phyloP scores from a whole-genome alignment of 2,888 invertebrate species.

The Lordiphosa andalusiaca region DNA sequence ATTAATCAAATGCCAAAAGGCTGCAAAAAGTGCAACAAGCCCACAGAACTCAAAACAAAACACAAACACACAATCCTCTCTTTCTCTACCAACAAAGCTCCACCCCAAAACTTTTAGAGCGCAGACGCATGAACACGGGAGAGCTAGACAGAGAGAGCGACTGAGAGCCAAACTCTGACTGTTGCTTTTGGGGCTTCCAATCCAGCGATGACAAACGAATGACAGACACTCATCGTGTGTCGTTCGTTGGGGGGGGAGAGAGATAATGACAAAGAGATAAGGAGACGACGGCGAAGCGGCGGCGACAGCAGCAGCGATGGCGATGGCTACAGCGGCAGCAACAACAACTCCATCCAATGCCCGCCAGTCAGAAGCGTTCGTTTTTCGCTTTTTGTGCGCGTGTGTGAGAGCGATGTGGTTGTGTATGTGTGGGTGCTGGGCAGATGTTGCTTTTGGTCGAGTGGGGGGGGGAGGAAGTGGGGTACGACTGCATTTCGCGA shows the following conservation, averaged over 20 bases:
- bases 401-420: conserved; percentile 37
- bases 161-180: conserved; percentile 33
- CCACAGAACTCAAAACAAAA: conserved; percentile 10
- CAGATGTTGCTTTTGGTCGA: conserved; percentile 32
- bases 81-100: conserved; percentile 52
- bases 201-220: conserved; percentile 76
- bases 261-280: conserved; percentile 80
- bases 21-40: conserved; percentile 38
- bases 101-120: conserved; percentile 46
- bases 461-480: conserved; percentile 4
- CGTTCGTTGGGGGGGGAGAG: conserved; percentile 45
- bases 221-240: conserved; percentile 60
- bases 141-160: conserved; percentile 26
- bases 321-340: conserved; percentile 38
- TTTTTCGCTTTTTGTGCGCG: conserved; percentile 54
- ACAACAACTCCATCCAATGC: conserved; percentile 61
- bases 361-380: conserved; percentile 77
- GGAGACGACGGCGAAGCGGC: conserved; percentile 64
- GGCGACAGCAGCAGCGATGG: conserved; percentile 49
- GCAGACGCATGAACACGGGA: conserved; percentile 39
- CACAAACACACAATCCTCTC: conserved; percentile 1
- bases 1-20: conserved; percentile 69
- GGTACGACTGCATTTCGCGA: conserved; percentile 49
- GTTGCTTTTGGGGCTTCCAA: not conserved
- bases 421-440: conserved; percentile 22